phyloP scores from a whole-genome alignment of 2,888 invertebrate genomes.

The Rhagonycha fulva region DNA sequence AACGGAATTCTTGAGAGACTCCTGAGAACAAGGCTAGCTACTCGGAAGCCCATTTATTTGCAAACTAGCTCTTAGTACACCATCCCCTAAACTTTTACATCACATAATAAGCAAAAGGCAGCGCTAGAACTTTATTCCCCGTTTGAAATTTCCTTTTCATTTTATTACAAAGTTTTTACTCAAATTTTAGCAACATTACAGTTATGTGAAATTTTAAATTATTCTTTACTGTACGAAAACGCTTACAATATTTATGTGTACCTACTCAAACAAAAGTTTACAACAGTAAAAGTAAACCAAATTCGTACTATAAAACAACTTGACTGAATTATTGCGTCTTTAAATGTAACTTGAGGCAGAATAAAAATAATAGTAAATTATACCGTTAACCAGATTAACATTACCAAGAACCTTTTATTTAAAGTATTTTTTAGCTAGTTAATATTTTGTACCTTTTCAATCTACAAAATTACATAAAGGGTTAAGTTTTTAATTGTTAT shows the following conservation, averaged over 20 bases:
- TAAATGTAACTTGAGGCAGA: background rate
- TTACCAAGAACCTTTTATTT: background rate
- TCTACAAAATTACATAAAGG: background rate
- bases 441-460: background rate
- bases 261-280: background rate
- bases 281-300: background rate
- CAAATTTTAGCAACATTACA: slow-evolving; percentile 25
- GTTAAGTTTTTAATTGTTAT: background rate
- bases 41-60: slow-evolving; percentile 46
- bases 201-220: slow-evolving; percentile 21
- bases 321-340: background rate
- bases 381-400: background rate
- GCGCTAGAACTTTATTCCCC: slow-evolving; percentile 39
- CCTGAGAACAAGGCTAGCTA: slow-evolving; percentile 40
- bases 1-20: slow-evolving; percentile 39
- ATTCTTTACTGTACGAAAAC: slow-evolving; percentile 7
- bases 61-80: slow-evolving; percentile 45
- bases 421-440: background rate
- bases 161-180: slow-evolving; percentile 29
- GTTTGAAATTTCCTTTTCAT: slow-evolving; percentile 38
- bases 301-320: background rate
- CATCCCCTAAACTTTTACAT: slow-evolving; percentile 41
- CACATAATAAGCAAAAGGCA: slow-evolving; percentile 40
- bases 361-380: background rate
- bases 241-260: background rate